Base-by-base conservation (phyloP, 2,888 invertebrate species). In the Ectropis crepuscularia region DNA sequence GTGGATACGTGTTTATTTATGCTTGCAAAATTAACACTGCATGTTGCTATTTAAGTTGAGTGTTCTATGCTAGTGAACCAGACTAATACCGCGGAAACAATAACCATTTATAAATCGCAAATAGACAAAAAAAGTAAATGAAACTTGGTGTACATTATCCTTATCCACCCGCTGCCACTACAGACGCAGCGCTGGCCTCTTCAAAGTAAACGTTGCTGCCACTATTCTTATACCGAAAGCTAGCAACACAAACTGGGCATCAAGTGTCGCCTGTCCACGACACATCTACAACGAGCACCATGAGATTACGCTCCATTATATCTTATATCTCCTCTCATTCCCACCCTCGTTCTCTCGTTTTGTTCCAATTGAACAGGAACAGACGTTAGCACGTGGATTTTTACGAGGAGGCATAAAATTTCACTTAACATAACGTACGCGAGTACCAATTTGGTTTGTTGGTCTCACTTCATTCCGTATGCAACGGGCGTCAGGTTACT, bases 401-500 rank as follows among this genome's bases (percentile, higher is more conserved):
- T 85, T 86, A 88, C 79, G 84, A 79, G 79, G 74, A 75, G 76
- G 78, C 80, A 83, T 88, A 85, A 88, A 88, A 87, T 88, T 88
- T 88, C 86, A 86, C 85, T 88, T 87, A 81, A 78, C 81, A 71
- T 80, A 76, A 79, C 81, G 76, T 74, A 78, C 76, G 75, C 73
- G 73, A 72, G 76, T 73, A 75, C 78, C 81, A 80, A 81, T 84
- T 85, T 78, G 81, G 79, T 80, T 78, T 79, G 82, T 81, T 78
- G 82, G 81, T 81, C 79, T 81, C 76, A 74, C 79, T 80, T 83
- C 81, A 84, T 86, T 82, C 75, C 72, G 80, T 83, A 85, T 82
- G 80, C 81, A 71, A 67, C 62, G 47, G 68, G 78, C 79, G 82
- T 80, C 80, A 74, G 73, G 77, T 80, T 79, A 74, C 76, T 62